Evolutionary conservation across 2,113 vertebrate genomes (phyloP), one percentile per base, ranked within the genome.

Genomic region (Periophthalmus modestus): DNA sequence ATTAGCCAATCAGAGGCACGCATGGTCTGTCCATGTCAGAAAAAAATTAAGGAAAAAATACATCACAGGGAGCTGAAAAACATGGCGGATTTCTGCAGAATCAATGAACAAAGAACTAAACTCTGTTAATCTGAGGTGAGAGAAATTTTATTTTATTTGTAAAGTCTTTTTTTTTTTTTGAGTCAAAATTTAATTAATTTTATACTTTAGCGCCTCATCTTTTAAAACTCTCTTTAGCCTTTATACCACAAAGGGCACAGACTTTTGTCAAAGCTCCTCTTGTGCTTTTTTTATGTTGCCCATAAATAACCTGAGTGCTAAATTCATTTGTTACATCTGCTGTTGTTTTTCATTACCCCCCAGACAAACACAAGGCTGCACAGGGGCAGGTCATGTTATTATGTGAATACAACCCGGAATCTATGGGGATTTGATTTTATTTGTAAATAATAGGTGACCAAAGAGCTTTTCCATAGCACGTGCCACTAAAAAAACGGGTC

Each of bases 121-220:
- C n/a, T n/a, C n/a, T n/a, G n/a, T n/a, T n/a, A n/a, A n/a, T n/a
- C n/a, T n/a, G n/a, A n/a, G n/a, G n/a, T n/a, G n/a, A n/a, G n/a
- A n/a, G n/a, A n/a, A n/a, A n/a, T n/a, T n/a, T n/a, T n/a, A n/a
- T 71, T 79, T 82, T 74, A 81, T 88, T 91, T 88, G 77, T 85
- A 82, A 83, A 69, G n/a, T n/a, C n/a, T n/a, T n/a, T n/a, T n/a
- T n/a, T n/a, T n/a, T n/a, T n/a, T n/a, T n/a, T n/a, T n/a, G n/a
- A 86, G 79, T 84, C 80, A 80, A 54, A 57, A 81, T 9, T 11
- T 39, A 39, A 39, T 43, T 43, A 43, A 43, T 43, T 9, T 43
- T 74, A 34, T 57, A 33, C 11, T 67, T 77, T 48, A 7, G 63
- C 69, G 62, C 34, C 23, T 52, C 39, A 28, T 28, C 12, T 75